Evolutionary conservation across 2,113 vertebrate species (phyloP).

Genomic region (Cricetomys ansorgei): DNA sequence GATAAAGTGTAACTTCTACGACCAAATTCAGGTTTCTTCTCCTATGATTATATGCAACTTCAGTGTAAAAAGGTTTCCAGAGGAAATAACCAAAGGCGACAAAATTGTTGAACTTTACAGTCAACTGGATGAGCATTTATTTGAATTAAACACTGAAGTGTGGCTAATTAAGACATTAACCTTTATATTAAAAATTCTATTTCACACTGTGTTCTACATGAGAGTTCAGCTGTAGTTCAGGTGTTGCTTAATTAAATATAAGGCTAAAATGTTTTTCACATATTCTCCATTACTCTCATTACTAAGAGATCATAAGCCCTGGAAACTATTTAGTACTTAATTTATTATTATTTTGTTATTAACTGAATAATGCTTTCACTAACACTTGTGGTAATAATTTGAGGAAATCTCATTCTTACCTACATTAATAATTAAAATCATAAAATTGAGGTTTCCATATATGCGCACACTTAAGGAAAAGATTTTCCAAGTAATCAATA

Average conservation of each 20-base stretch:
- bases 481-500: neutral
- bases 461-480: neutral
- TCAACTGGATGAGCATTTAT: constrained; percentile 76
- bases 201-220: constrained; percentile 82
- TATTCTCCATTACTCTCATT: constrained; percentile 72
- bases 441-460: neutral
- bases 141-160: constrained; percentile 86
- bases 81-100: constrained; percentile 66
- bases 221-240: constrained; percentile 77
- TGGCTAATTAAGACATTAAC: constrained; percentile 87
- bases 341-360: neutral
- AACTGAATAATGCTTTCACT: neutral
- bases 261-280: constrained; percentile 71
- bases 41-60: neutral
- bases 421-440: neutral
- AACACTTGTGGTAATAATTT: neutral
- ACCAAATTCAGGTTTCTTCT: neutral
- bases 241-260: constrained; percentile 84
- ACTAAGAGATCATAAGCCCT: constrained; percentile 2
- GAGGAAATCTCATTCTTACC: fast-evolving
- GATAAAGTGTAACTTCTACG: neutral
- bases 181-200: constrained; percentile 84
- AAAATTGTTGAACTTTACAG: constrained; percentile 70
- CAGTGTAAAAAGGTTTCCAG: neutral
- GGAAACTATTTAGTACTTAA: neutral